Conservation (phyloP, 2,797 vertebrate genomes). For the Toxotes lorentzi region DNA sequence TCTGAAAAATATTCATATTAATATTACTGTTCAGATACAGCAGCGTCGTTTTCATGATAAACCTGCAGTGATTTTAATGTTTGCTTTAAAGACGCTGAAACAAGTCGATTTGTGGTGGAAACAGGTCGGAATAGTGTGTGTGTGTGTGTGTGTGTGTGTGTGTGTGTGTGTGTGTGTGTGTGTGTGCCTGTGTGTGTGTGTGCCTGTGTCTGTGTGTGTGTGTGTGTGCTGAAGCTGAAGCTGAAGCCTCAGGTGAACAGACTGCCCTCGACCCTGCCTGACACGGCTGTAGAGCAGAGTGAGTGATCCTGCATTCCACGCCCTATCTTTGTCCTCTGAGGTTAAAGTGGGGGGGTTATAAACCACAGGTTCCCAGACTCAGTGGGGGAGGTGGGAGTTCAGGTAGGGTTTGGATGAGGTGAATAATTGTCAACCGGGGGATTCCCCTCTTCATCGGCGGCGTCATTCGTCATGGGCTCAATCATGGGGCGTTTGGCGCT, state of each 20-base stretch:
- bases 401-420: conserved; percentile 38
- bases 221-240: conserved; percentile 36
- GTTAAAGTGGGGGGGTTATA: conserved; percentile 17
- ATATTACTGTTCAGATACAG: too few relatives aligned
- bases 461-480: conserved; percentile 55
- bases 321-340: conserved; percentile 53
- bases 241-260: conserved; percentile 67
- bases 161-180: conserved; percentile 7
- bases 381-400: conserved; percentile 3
- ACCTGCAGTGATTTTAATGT: too few relatives aligned
- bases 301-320: conserved; percentile 71
- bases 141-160: too few relatives aligned
- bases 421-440: conserved; percentile 51
- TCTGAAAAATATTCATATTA: too few relatives aligned
- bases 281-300: conserved; percentile 47
- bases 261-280: conserved; percentile 69
- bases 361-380: conserved; percentile 22
- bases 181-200: conserved; percentile 27
- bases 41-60: too few relatives aligned
- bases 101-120: too few relatives aligned
- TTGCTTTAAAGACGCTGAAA: too few relatives aligned
- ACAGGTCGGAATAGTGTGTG: too few relatives aligned
- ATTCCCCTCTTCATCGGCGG: conserved; percentile 39
- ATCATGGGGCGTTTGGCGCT: conserved; percentile 31
- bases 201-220: conserved; percentile 16